These are phyloP conservation scores for Caenorhabditis sulstoni DNA, from an alignment of 2,888 invertebrate genomes.

Conservation along the genomic window DNA sequence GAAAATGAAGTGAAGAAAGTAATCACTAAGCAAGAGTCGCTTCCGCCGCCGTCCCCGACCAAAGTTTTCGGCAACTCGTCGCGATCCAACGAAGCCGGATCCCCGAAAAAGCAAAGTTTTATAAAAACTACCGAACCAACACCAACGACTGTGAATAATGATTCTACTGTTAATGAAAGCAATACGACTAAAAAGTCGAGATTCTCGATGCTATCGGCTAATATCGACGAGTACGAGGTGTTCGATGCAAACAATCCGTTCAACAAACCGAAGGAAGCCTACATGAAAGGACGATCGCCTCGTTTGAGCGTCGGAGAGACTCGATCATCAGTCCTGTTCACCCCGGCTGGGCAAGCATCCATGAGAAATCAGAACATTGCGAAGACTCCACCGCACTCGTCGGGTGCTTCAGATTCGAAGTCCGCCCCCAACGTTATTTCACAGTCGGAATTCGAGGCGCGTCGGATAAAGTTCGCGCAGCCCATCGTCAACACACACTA, in stretches of 20 bases:
- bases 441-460: conserved; percentile 40
- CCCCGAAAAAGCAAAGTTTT: background rate
- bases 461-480: conserved; percentile 64
- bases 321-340: conserved; percentile 63
- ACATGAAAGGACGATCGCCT: conserved; percentile 67
- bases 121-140: background rate
- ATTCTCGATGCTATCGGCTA: conserved; percentile 42
- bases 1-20: conserved; percentile 47
- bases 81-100: background rate
- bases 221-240: conserved; percentile 45
- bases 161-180: background rate
- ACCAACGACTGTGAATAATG: background rate
- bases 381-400: conserved; percentile 26
- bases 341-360: conserved; percentile 36
- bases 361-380: conserved; percentile 18
- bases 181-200: conserved; percentile 22
- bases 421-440: background rate
- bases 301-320: conserved; percentile 68
- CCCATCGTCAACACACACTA: conserved; percentile 60
- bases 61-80: conserved; percentile 44
- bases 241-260: conserved; percentile 42
- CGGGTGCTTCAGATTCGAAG: conserved; percentile 5
- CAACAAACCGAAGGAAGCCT: conserved; percentile 66
- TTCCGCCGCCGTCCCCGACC: conserved; percentile 11
- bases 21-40: conserved; percentile 1